Evolutionary conservation across 1,140 invertebrate genomes (phyloP), one percentile per base, ranked within the genome.

Genomic region (Aphelenchoides avenae): DNA sequence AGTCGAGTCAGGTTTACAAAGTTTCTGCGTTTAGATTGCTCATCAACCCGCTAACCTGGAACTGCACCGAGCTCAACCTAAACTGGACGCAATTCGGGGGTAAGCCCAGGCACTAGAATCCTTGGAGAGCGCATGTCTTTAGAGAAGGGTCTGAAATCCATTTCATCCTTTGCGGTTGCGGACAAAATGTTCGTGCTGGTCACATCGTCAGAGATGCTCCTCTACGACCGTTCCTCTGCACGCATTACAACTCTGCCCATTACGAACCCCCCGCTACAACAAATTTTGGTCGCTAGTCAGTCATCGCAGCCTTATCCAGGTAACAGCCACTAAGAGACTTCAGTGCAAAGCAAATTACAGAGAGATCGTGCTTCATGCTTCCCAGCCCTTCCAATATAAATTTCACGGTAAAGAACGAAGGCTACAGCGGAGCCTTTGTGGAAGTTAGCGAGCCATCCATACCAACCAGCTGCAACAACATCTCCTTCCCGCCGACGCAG

Each of bases 131-230:
- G 7, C 20, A 27, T 60, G n/a, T 59, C 29, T 54, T 51, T 48
- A 52, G 69, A 74, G 29, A 72, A 63, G 4, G 72, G 75, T 1
- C 48, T 77, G 13, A 75, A 75, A 52, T 61, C 67, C 9, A 63
- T 75, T 7, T 61, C 60, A 13, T 56, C 65, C 27, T 75, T 75
- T 53, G 49, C 75, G 3, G 75, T 77, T n/a, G 75, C 75, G 11
- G 72, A 75, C 51, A 77, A 75, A 54, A 44, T 75, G 24, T 77
- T 75, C 44, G 62, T 76, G 15, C 77, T 75, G 41, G 71, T 66
- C 9, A 77, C 72, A 20, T 64, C 72, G 1, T 57, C 44, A 7
- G 61, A 77, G 37, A 50, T 75, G 49, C 42, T 76, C 7, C 63
- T 75, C 26, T 73, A 75, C 44, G 70, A 72, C 11, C 59, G 66